Percentiles rank a stretch among this genome's conserved stretches.
Conservation (phyloP, 2,113 vertebrate genomes). For the Sapajus apella region DNA sequence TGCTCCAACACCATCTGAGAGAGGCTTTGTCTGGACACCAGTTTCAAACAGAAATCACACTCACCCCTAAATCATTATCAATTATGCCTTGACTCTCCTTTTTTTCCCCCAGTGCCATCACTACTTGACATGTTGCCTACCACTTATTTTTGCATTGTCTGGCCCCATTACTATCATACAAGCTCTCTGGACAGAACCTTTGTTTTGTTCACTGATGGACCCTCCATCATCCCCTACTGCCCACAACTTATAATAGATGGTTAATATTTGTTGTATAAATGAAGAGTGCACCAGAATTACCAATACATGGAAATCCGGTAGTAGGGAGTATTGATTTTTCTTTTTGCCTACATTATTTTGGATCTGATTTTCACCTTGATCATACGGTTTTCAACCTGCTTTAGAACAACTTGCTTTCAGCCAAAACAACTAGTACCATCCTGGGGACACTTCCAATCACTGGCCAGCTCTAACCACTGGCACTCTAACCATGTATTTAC, state of each 20-base stretch:
- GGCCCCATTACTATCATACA: neutral
- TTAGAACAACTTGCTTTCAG: constrained; percentile 9
- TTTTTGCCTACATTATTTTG: neutral
- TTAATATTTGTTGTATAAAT: neutral
- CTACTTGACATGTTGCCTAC: neutral
- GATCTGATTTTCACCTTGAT: neutral
- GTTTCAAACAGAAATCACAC: neutral
- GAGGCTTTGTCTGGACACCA: neutral
- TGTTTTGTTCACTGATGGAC: neutral
- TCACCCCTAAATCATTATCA: neutral
- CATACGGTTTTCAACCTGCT: neutral
- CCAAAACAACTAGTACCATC: neutral
- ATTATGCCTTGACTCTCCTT: neutral
- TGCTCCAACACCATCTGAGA: neutral
- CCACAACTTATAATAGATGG: neutral
- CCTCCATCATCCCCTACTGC: too few relatives aligned
- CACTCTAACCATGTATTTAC: neutral
- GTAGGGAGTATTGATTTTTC: neutral
- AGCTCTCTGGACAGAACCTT: neutral
- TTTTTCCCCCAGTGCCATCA: neutral
- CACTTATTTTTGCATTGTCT: neutral
- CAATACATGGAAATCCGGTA: neutral
- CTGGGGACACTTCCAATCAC: constrained; percentile 11
- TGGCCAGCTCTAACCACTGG: neutral
- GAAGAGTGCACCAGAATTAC: neutral